These are phyloP conservation scores for Drosophila paulistorum DNA, from an alignment of 1,140 invertebrate genomes.

Conservation along the genomic window DNA sequence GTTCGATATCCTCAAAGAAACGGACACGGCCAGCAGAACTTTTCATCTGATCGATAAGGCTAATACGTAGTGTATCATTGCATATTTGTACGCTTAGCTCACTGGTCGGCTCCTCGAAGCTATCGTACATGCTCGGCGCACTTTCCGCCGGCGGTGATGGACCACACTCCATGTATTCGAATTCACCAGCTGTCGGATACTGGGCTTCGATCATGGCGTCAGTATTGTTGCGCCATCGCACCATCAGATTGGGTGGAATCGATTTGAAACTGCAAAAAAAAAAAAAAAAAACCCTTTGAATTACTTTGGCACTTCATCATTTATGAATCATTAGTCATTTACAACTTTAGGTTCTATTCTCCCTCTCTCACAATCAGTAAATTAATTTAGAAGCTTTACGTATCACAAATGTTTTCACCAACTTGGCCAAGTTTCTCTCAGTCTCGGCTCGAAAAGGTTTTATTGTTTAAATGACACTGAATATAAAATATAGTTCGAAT, in stretches of 20 bases:
- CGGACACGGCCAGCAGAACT: slow-evolving; percentile 86
- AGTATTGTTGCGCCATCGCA: slow-evolving; percentile 84
- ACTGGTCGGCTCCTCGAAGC: slow-evolving; percentile 88
- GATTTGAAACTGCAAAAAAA: slow-evolving; percentile 76
- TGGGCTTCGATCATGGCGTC: slow-evolving; percentile 86
- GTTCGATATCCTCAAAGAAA: slow-evolving; percentile 88
- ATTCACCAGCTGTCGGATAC: slow-evolving; percentile 86
- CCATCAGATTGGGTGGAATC: slow-evolving; percentile 82
- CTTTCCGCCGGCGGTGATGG: slow-evolving; percentile 89
- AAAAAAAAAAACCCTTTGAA: background rate
- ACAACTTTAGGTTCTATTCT: background rate
- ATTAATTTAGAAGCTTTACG: no score
- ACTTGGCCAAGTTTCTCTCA: background rate
- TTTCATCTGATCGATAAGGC: slow-evolving; percentile 89
- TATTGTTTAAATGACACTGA: slow-evolving; percentile 61
- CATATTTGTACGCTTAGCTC: slow-evolving; percentile 90
- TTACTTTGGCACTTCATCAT: background rate
- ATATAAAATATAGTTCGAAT: slow-evolving; percentile 40
- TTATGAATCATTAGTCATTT: background rate
- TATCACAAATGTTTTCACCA: background rate
- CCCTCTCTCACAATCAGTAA: background rate
- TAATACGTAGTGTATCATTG: slow-evolving; percentile 88
- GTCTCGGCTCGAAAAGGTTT: background rate
- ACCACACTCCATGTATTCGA: slow-evolving; percentile 89
- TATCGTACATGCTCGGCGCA: slow-evolving; percentile 89